Conservation (phyloP, 2,797 vertebrate genomes). For the Aselliscus stoliczkanus region DNA sequence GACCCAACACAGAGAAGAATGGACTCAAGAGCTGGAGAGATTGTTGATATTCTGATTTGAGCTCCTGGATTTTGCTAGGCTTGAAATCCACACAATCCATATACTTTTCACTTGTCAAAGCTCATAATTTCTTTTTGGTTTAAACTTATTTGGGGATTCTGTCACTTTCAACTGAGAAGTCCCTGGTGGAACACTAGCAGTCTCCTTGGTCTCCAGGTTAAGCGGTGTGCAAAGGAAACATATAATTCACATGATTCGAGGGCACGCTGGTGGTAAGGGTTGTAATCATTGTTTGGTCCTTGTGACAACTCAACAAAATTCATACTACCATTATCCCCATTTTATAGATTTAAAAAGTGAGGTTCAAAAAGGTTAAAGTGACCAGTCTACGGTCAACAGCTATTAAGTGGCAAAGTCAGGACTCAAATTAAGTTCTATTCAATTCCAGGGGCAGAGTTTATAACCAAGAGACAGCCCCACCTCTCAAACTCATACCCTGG, state of each 20-base stretch:
- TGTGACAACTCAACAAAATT: not conserved
- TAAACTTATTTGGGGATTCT: not conserved
- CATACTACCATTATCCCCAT: too few species aligned
- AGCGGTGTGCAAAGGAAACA: not conserved
- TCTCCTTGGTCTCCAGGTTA: not conserved
- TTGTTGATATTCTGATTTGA: not conserved
- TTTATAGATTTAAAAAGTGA: not conserved
- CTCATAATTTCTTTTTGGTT: not conserved
- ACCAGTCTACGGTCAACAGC: accelerated
- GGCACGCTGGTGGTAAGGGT: not conserved
- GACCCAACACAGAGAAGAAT: not conserved
- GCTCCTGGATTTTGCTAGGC: not conserved
- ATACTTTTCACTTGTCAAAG: not conserved
- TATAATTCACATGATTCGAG: accelerated
- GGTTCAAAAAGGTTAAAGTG: not conserved
- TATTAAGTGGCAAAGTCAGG: not conserved
- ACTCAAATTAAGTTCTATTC: not conserved
- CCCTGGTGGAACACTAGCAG: not conserved
- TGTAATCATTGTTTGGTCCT: not conserved
- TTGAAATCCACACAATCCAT: not conserved
- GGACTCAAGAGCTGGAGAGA: not conserved
- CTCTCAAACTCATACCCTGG: not conserved
- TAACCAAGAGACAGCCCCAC: accelerated
- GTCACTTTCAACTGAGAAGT: not conserved
- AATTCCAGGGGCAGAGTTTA: not conserved